Percentiles rank a stretch among this genome's conserved stretches.
Conservation (phyloP, 2,797 vertebrate species). For the Urophycis tenuis region DNA sequence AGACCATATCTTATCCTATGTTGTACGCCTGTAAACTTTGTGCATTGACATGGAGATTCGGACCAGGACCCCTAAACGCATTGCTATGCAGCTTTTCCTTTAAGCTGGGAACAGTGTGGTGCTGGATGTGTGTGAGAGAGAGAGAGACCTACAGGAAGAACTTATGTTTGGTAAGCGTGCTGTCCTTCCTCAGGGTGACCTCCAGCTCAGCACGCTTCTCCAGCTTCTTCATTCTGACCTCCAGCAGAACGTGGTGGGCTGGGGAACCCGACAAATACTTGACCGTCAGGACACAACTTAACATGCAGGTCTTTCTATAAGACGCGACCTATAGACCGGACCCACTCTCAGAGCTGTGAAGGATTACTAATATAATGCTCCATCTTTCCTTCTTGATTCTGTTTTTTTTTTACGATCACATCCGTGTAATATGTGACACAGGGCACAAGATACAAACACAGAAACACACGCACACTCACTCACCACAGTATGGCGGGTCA, state of each 20-base stretch:
- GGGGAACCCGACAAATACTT: not conserved
- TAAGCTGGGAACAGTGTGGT: not conserved
- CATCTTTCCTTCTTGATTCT: no score
- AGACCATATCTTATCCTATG: not conserved
- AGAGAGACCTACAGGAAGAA: conserved; percentile 62
- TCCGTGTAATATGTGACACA: no score
- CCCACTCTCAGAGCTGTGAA: no score
- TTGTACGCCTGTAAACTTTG: not conserved
- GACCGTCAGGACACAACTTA: not conserved
- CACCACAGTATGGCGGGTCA: conserved; percentile 72
- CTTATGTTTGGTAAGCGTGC: conserved; percentile 37
- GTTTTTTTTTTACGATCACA: no score
- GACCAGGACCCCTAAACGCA: not conserved
- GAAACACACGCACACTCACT: conserved; percentile 36
- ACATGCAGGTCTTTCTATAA: not conserved
- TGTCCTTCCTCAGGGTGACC: conserved; percentile 55
- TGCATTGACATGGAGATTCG: not conserved
- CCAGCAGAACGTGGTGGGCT: conserved; percentile 72
- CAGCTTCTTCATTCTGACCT: conserved; percentile 66
- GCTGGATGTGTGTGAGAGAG: not conserved
- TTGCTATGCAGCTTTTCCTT: not conserved
- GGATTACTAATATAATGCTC: no score
- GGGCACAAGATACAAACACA: not conserved
- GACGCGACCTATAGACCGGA: no score
- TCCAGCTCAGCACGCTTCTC: conserved; percentile 66